Conservation (phyloP, 1,140 invertebrate species). For the Bactericera cockerelli region DNA sequence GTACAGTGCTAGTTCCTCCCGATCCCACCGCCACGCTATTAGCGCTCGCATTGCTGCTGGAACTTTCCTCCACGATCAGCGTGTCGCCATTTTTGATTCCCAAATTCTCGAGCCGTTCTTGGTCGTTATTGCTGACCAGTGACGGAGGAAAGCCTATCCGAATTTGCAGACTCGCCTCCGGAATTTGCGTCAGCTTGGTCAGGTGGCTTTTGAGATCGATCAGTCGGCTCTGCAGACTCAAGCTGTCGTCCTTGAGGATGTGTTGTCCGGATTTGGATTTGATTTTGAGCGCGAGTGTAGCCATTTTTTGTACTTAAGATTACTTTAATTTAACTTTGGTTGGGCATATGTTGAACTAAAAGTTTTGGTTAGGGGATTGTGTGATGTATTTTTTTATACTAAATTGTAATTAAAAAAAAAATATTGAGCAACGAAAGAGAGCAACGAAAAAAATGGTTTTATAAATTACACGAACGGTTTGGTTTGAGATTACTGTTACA, state of each 20-base stretch:
- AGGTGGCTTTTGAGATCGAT: not conserved
- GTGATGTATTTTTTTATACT: too few species aligned
- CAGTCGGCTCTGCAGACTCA: conserved; percentile 24
- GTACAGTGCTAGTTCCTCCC: too few species aligned
- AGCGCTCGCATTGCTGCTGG: conserved; percentile 1
- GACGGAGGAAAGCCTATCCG: not conserved
- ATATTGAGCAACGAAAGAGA: too few species aligned
- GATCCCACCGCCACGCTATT: not conserved
- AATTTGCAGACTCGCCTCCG: not conserved
- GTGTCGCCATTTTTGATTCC: conserved; percentile 68
- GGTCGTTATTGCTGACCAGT: not conserved
- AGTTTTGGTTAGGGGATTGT: too few species aligned
- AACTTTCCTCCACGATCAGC: conserved; percentile 64
- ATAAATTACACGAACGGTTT: too few species aligned
- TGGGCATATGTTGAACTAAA: too few species aligned
- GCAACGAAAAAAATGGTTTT: too few species aligned
- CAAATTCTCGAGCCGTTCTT: conserved; percentile 37
- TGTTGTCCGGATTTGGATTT: not conserved
- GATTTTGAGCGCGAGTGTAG: not conserved
- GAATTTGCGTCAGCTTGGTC: not conserved
- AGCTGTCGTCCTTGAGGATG: not conserved
- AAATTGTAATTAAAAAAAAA: too few species aligned
- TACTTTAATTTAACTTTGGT: too few species aligned
- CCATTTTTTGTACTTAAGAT: too few species aligned
- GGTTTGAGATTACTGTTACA: too few species aligned